Conservation (phyloP, 2,797 vertebrate species). For the Columba guinea region DNA sequence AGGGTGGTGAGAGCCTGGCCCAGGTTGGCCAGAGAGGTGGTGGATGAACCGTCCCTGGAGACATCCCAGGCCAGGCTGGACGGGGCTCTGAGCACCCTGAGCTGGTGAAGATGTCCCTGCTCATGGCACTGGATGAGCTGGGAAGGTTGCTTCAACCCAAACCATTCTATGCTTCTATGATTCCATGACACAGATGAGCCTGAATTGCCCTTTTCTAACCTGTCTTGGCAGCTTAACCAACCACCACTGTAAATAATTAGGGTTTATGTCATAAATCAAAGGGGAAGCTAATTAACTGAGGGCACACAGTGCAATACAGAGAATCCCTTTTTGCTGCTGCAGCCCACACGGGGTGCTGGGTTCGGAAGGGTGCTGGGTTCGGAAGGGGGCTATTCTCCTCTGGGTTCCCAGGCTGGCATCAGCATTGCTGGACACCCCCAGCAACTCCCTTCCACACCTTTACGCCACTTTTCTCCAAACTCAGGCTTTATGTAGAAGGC, state of each 20-base stretch:
- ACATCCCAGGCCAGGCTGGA: no score
- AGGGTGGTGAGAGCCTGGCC: no score
- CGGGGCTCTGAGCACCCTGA: no score
- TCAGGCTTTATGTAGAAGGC: accelerated
- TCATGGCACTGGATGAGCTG: no score
- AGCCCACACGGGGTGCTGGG: accelerated
- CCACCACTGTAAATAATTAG: neutral
- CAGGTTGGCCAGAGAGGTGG: no score
- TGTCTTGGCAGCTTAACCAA: neutral
- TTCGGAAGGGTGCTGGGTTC: neutral
- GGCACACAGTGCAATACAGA: neutral
- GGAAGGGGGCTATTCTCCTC: no score
- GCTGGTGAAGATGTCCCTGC: no score
- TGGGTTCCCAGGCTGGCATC: neutral
- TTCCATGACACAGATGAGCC: neutral
- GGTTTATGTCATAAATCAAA: neutral
- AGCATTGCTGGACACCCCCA: neutral
- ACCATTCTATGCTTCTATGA: no score
- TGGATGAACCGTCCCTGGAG: no score
- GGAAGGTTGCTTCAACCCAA: no score
- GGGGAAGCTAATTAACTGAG: neutral
- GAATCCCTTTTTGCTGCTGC: neutral
- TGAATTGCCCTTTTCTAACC: neutral
- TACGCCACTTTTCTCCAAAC: neutral
- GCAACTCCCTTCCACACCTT: accelerated